phyloP scores from a whole-genome alignment of 2,888 invertebrate species.

The Linnaemya tessellans region DNA sequence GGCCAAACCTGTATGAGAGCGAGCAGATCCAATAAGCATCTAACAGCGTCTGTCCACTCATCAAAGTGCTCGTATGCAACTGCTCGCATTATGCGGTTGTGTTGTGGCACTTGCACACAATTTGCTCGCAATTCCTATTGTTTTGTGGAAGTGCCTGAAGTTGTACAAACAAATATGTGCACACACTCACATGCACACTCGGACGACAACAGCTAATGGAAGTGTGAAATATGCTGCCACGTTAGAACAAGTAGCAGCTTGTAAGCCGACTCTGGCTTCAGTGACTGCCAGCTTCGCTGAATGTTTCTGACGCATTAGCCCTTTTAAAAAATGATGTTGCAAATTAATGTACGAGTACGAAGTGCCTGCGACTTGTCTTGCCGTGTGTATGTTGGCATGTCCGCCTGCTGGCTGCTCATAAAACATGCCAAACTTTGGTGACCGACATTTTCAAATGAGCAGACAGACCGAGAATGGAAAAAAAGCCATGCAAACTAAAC shows the following conservation, averaged over 20 bases:
- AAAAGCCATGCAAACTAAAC: constrained; percentile 15
- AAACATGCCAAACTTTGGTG: constrained; percentile 43
- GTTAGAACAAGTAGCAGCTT: constrained; percentile 12
- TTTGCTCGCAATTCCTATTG: constrained; percentile 56
- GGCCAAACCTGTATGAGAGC: background rate
- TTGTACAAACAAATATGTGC: background rate
- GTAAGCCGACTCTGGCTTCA: constrained; percentile 11
- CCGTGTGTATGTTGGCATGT: background rate
- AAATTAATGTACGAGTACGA: background rate
- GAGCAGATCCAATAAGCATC: constrained; percentile 13
- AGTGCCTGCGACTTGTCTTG: background rate
- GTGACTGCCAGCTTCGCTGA: constrained; percentile 43
- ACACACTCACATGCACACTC: too few relatives aligned
- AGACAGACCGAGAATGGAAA: background rate
- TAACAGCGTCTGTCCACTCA: background rate
- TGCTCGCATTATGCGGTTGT: constrained; percentile 56
- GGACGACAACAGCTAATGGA: background rate
- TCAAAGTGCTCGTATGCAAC: constrained; percentile 5
- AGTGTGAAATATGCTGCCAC: constrained; percentile 42
- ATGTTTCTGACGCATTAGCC: constrained; percentile 11
- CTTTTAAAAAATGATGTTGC: constrained; percentile 7
- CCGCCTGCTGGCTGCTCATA: constrained; percentile 1
- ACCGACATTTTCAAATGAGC: constrained; percentile 33
- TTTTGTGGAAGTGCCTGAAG: background rate
- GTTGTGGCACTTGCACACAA: constrained; percentile 65